Evolutionary conservation across 2,888 invertebrate species (phyloP), one percentile per base, ranked within the genome.

Genomic region (Parnassius apollo): DNA sequence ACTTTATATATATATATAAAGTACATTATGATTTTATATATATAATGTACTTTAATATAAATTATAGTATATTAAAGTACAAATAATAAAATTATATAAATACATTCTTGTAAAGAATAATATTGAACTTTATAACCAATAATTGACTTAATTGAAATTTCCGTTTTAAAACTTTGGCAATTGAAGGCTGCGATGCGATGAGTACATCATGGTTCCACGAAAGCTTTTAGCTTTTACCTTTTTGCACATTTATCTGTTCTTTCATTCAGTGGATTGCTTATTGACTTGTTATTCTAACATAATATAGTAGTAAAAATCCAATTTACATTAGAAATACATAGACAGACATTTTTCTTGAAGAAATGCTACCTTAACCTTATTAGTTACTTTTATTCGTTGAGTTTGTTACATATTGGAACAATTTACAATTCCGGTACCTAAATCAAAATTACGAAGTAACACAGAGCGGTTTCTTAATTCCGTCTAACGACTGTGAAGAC

Each of bases 401-500:
- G 44, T 44, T 13, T 8, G 18, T 1, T 13, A 49, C 1, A 49
- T 46, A 49, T 46, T 3, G 22, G 12, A n/a, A 57, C 57, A 57
- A 65, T 63, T 54, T 57, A 58, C 50, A 58, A 58, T 60, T 46
- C 49, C 62, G 59, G 74, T 77, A 77, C 78, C 78, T 75, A 82
- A 86, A 88, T 86, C 87, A 85, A 84, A 88, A 83, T 86, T 79
- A 82, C 82, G 68, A 83, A 88, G 81, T 88, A 83, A 69, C 67
- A 69, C 66, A 66, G 70, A 78, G 80, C 81, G 81, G 83, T 86
- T 86, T 85, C 86, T 87, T 83, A 88, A 88, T 85, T 83, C 80
- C 79, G 75, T 71, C 80, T 88, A 89, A 88, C 88, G 88, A 86
- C 83, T 83, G 80, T 75, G 82, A 85, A 85, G 89, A 89, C 86